Evolutionary conservation across 1,140 invertebrate genomes (phyloP).

Genomic region (Lineus longissimus): DNA sequence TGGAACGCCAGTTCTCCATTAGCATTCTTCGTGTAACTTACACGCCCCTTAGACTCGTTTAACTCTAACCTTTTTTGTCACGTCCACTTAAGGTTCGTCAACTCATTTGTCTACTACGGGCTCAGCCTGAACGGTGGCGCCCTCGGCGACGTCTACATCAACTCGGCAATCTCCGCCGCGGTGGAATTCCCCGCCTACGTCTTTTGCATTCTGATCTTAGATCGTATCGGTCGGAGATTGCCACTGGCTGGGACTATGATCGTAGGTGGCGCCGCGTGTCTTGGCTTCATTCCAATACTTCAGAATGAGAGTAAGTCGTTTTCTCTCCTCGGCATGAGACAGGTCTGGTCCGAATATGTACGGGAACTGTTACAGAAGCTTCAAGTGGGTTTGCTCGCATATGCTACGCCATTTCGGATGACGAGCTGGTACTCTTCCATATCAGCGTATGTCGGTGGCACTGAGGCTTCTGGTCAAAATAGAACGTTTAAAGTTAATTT

Average conservation of each 20-base stretch:
- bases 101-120: conserved; percentile 61
- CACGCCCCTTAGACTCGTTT: too few relatives aligned
- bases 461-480: too few relatives aligned
- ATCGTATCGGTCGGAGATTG: conserved; percentile 29
- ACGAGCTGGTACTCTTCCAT: too few relatives aligned
- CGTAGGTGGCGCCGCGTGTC: conserved; percentile 29
- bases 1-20: too few relatives aligned
- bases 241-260: conserved; percentile 31
- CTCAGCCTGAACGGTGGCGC: conserved; percentile 57
- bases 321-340: neutral
- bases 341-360: too few relatives aligned
- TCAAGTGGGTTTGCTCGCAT: too few relatives aligned
- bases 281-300: conserved; percentile 20
- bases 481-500: too few relatives aligned
- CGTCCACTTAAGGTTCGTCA: conserved; percentile 65
- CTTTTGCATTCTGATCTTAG: conserved; percentile 56
- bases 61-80: too few relatives aligned
- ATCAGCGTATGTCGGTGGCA: too few relatives aligned
- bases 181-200: conserved; percentile 75
- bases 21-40: too few relatives aligned
- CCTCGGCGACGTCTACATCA: conserved; percentile 44
- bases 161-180: conserved; percentile 54
- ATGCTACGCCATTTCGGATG: too few relatives aligned
- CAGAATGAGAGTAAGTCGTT: neutral
- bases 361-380: too few relatives aligned